Evolutionary conservation across 2,888 invertebrate genomes (phyloP), one percentile per base, ranked within the genome.

Genomic region (Nebria brevicollis): DNA sequence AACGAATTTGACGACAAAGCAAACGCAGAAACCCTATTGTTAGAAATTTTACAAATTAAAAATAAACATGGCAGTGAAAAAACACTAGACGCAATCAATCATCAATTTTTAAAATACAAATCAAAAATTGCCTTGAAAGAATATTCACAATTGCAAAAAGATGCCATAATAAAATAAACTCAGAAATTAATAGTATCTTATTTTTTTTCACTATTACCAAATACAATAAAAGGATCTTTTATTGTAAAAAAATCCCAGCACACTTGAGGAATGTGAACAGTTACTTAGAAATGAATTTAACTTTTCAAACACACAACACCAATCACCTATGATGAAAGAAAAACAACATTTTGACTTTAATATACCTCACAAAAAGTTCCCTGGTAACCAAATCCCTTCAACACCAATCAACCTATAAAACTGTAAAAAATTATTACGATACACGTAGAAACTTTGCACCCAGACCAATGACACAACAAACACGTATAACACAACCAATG

Each of bases 241-340:
- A 66, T 76, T 65, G 66, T 76, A n/a, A 66, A 64, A 66, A 25
- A 76, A 20, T 41, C 34, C 66, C 2, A 66, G 34, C 65, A 76
- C 76, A 76, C 66, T 76, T 65, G 66, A 76, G 34, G 76, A 76
- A 66, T 66, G 76, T 66, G 76, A 76, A 66, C 13, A 20, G 34
- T 76, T 66, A 76, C 66, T 66, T 26, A 76, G 76, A 76, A 76
- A 66, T 76, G 65, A 76, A 76, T 76, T 66, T 34, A 76, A 76
- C 65, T 76, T 66, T 13, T 76, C 65, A 76, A 65, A 76, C n/a
- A 43, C 10, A 1, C 20, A 20, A 1, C 0, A 20, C 1, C 74
- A 74, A 41, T 3, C 3, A 74, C 74, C 41, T 1, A 74, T 1
- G 74, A 7, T 43, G 43, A 43, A 20, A 20, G 20, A 20, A 20